Evolutionary conservation across 2,797 vertebrate genomes (phyloP).

Genomic region (Gallirallus australis): DNA sequence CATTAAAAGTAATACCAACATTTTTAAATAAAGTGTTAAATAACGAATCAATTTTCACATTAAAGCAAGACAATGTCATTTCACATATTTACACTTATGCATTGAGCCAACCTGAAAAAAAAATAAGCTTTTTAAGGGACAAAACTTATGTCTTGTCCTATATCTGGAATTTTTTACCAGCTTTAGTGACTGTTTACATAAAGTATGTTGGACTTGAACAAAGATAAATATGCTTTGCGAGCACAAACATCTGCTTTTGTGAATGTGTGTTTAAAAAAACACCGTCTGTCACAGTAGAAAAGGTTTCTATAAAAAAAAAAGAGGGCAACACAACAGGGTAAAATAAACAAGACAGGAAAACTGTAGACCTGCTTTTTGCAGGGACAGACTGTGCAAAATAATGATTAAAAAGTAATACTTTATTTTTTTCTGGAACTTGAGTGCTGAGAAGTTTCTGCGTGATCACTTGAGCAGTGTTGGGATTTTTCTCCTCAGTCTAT

Average conservation of each 20-base stretch:
- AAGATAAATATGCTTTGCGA: slow-evolving; percentile 54
- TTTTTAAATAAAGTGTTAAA: slow-evolving; percentile 79
- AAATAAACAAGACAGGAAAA: neutral
- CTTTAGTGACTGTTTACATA: neutral
- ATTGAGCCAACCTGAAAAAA: slow-evolving; percentile 52
- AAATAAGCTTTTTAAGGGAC: slow-evolving; percentile 36
- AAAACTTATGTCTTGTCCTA: slow-evolving; percentile 39
- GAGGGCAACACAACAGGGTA: neutral
- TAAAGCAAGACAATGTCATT: slow-evolving; percentile 73
- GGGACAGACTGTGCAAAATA: slow-evolving; percentile 70
- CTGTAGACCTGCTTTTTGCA: slow-evolving; percentile 49
- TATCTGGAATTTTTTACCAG: slow-evolving; percentile 38
- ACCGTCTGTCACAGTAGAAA: slow-evolving; percentile 52
- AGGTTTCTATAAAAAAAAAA: slow-evolving; percentile 11
- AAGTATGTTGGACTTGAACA: slow-evolving; percentile 17
- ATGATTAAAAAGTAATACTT: slow-evolving; percentile 50
- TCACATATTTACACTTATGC: slow-evolving; percentile 74
- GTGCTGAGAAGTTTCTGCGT: neutral
- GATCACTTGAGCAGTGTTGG: neutral
- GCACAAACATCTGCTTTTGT: slow-evolving; percentile 42
- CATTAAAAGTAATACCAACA: slow-evolving; percentile 47
- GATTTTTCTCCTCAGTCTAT: slow-evolving; percentile 85
- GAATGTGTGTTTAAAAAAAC: slow-evolving; percentile 43
- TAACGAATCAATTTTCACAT: slow-evolving; percentile 69
- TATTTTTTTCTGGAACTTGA: slow-evolving; percentile 45